Base-by-base conservation (phyloP, 2,113 vertebrate genomes). In the Eonycteris spelaea region DNA sequence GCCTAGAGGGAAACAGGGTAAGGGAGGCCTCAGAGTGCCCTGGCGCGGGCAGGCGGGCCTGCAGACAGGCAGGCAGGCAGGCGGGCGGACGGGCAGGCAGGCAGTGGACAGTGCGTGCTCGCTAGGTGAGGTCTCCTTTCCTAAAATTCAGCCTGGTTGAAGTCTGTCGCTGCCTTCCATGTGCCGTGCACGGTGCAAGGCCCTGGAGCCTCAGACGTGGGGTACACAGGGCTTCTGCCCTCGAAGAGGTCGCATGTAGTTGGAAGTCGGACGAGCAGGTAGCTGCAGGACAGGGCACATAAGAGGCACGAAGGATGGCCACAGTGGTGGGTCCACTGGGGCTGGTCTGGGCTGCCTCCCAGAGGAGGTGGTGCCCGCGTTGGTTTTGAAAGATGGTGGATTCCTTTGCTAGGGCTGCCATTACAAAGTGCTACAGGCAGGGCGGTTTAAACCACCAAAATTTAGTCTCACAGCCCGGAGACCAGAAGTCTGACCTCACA, bases 111-210 rank as follows among this genome's bases (percentile, higher is more conserved):
- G 9, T 45, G 57, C n/a, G 61, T 67, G 77, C 33, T 51, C 3
- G 38, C 2, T 13, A 35, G 30, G 74, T 48, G 55, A 53, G 79
- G 51, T 38, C 53, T 7, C 3, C 26, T 93, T 35, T 45, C 59
- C 33, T 61, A 68, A 9, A 18, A 4, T 68, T 78, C 59, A 5
- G 1, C 24, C 35, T 0, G 12, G 43, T 1, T 67, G 63, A 35
- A 28, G 0, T 38, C 65, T 35, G 8, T 63, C 0, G 0, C 6
- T 2, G 1, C n/a, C 51, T 35, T 38, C 48, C 0, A 1, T 24
- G 40, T 74, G 78, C 40, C 2, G 4, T 2, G n/a, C n/a, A 0
- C 22, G 0, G 14, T 57, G 43, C 1, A 9, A n/a, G 43, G 55
- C 30, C 7, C 71, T 15, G 11, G 71, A 22, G 61, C 10, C 15